phyloP scores from a whole-genome alignment of 2,888 invertebrate genomes.

The Alviniconcha strummeri region DNA sequence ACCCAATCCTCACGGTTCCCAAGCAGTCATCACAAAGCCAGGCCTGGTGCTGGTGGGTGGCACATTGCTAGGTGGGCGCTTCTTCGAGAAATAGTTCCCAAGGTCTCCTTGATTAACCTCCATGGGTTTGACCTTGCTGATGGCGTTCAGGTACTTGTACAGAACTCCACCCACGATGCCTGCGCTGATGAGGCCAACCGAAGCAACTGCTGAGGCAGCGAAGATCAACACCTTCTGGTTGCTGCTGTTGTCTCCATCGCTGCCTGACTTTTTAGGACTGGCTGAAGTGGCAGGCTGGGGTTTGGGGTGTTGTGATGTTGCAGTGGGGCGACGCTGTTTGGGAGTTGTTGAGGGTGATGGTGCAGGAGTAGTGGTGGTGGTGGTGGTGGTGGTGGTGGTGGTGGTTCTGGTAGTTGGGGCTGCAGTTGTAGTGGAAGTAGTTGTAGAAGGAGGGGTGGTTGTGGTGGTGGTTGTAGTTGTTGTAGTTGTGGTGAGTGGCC shows the following conservation, averaged over 20 bases:
- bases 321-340: neutral
- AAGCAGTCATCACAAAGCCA: neutral
- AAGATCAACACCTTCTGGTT: slow-evolving; percentile 7
- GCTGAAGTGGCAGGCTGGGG: neutral
- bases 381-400: neutral
- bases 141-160: neutral
- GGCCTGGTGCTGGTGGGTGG: neutral
- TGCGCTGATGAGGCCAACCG: slow-evolving; percentile 1
- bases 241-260: neutral
- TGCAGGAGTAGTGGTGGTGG: neutral
- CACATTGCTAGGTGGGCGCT: neutral
- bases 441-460: neutral
- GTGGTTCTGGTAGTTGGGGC: neutral
- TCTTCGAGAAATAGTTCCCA: neutral
- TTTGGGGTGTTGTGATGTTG: neutral
- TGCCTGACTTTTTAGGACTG: neutral
- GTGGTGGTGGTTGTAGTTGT: slow-evolving; percentile 21
- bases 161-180: neutral
- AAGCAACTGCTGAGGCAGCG: neutral
- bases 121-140: slow-evolving; percentile 16
- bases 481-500: slow-evolving; percentile 18
- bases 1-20: neutral
- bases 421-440: slow-evolving; percentile 6
- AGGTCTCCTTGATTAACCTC: neutral
- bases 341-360: neutral